A percentile compares a stretch with the other conserved stretches of the same genome.
phyloP scores from a whole-genome alignment of 2,797 vertebrate genomes.

The Pelodytes ibericus region DNA sequence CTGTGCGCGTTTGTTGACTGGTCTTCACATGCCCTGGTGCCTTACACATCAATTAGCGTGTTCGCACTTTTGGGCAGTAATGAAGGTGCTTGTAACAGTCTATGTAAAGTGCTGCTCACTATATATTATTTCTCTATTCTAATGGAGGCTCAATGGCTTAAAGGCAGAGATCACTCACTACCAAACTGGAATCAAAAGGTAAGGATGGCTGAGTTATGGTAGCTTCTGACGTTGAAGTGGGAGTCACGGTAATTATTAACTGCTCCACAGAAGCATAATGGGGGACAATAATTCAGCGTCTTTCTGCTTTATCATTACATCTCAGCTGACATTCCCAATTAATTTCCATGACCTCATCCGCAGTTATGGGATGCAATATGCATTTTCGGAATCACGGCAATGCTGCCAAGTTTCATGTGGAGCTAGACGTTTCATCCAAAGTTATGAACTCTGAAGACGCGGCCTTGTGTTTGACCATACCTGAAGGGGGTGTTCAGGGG shows the following conservation, averaged over 20 bases:
- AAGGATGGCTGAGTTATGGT: slow-evolving; percentile 49
- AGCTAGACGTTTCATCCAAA: slow-evolving; percentile 34
- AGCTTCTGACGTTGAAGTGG: slow-evolving; percentile 51
- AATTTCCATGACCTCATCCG: slow-evolving; percentile 57
- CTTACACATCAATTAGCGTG: slow-evolving; percentile 11
- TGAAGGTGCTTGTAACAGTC: slow-evolving; percentile 40
- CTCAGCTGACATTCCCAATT: slow-evolving; percentile 57
- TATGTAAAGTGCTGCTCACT: slow-evolving; percentile 49
- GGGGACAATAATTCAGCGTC: slow-evolving; percentile 52
- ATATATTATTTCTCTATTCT: slow-evolving; percentile 48
- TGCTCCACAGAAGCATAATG: slow-evolving; percentile 55
- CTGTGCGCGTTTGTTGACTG: background rate
- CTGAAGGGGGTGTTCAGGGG: background rate
- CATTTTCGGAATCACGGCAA: slow-evolving; percentile 55
- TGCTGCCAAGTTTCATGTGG: slow-evolving; percentile 50
- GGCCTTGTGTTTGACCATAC: background rate
- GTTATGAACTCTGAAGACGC: slow-evolving; percentile 35
- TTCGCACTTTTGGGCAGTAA: slow-evolving; percentile 38
- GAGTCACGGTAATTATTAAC: slow-evolving; percentile 54
- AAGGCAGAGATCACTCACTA: slow-evolving; percentile 51
- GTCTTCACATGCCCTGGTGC: background rate
- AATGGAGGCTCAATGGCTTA: slow-evolving; percentile 53
- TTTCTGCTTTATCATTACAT: slow-evolving; percentile 58
- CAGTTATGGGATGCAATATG: slow-evolving; percentile 56
- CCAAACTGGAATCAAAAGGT: slow-evolving; percentile 50